Evolutionary conservation across 2,113 vertebrate species (phyloP).

Genomic region (Psammodynastes pulverulentus): DNA sequence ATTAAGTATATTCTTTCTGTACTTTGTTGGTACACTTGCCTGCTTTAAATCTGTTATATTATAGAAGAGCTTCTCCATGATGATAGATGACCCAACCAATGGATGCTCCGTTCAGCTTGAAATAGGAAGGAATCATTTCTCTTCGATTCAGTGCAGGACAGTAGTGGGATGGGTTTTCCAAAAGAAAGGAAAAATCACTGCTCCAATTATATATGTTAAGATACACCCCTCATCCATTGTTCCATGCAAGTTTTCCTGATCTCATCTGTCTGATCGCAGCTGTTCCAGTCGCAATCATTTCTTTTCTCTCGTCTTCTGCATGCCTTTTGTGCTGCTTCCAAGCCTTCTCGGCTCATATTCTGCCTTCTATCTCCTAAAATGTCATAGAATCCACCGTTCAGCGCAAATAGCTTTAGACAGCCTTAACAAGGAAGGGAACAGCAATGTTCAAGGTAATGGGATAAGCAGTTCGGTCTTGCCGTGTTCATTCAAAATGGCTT

Average conservation of each 20-base stretch:
- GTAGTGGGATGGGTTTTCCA: neutral
- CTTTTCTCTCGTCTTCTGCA: neutral
- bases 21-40: neutral
- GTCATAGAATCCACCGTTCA: neutral
- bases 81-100: neutral
- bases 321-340: neutral
- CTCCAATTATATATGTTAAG: neutral
- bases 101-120: neutral
- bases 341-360: neutral
- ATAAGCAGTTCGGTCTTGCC: neutral
- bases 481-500: neutral
- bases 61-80: neutral
- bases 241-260: neutral
- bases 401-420: neutral
- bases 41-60: neutral
- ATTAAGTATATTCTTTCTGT: neutral
- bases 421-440: neutral
- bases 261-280: neutral
- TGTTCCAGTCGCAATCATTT: neutral
- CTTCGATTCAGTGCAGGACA: neutral
- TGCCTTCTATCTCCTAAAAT: neutral
- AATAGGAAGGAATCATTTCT: neutral
- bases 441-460: neutral
- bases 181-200: neutral
- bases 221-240: neutral